Percentiles rank a stretch among this genome's conserved stretches.
These are phyloP conservation scores for Alloscopus bannaensis DNA, from an alignment of 2,888 invertebrate species.

Conservation along the genomic window DNA sequence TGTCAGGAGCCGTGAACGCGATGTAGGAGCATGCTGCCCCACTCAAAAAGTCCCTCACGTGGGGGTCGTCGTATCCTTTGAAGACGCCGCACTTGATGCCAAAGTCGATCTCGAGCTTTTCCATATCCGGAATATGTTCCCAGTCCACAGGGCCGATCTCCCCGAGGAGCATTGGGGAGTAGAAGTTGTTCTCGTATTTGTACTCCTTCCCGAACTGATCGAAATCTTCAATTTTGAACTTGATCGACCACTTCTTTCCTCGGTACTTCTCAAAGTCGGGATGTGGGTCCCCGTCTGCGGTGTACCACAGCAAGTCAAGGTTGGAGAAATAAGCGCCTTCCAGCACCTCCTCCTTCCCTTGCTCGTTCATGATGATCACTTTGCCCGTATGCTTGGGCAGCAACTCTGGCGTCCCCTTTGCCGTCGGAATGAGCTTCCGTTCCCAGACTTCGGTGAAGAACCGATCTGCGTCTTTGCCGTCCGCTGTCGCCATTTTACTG, in stretches of 20 bases:
- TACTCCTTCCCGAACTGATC: not conserved
- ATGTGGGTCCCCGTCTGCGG: too few species aligned
- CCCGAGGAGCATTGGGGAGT: not conserved
- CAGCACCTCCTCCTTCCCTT: too few species aligned
- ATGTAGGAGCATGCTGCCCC: not conserved
- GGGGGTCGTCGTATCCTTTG: not conserved
- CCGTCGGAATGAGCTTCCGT: too few species aligned
- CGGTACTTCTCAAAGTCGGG: not conserved
- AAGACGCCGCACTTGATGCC: not conserved
- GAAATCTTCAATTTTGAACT: not conserved
- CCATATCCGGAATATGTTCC: not conserved
- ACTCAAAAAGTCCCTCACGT: not conserved
- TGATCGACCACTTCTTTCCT: not conserved
- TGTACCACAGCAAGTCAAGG: too few species aligned
- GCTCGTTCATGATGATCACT: too few species aligned
- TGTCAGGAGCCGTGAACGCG: not conserved
- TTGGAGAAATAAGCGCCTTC: too few species aligned
- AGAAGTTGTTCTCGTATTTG: not conserved
- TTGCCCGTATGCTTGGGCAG: too few species aligned
- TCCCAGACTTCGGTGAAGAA: too few species aligned
- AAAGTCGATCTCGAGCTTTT: not conserved
- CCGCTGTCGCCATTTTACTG: too few species aligned
- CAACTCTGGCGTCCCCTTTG: too few species aligned
- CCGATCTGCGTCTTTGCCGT: too few species aligned
- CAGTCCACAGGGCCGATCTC: not conserved